A percentile compares a stretch with the other conserved stretches of the same genome.
These are phyloP conservation scores for Eurytoma adleriae DNA, from an alignment of 2,888 invertebrate genomes.

Conservation along the genomic window DNA sequence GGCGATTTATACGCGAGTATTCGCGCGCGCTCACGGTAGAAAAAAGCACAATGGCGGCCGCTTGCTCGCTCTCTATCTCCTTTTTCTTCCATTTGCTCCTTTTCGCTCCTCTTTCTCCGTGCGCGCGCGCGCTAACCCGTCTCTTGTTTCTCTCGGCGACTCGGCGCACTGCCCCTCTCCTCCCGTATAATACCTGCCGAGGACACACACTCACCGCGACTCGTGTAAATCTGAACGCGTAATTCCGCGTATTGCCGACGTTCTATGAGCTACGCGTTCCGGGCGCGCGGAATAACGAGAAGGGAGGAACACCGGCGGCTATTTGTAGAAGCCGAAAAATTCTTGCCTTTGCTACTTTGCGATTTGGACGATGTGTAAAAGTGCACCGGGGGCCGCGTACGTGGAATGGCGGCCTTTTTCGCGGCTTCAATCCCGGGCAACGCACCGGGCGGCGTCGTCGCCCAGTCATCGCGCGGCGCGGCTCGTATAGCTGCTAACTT, in stretches of 20 bases:
- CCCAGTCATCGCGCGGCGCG: conserved; percentile 59
- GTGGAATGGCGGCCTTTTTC: background rate
- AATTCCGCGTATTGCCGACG: conserved; percentile 46
- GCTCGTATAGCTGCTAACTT: conserved; percentile 71
- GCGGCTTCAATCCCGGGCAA: background rate
- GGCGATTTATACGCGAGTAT: conserved; percentile 52
- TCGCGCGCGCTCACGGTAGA: conserved; percentile 36
- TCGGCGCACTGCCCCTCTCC: background rate
- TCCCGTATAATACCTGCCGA: conserved; percentile 36
- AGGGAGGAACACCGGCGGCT: background rate
- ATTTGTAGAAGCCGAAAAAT: no score
- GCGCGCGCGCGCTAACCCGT: conserved; percentile 4
- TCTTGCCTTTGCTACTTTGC: no score
- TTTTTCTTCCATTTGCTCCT: conserved; percentile 41
- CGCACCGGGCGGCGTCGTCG: conserved; percentile 14
- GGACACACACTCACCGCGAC: conserved; percentile 34
- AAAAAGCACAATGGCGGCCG: conserved; percentile 55
- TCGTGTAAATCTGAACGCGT: conserved; percentile 50
- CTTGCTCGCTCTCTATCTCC: conserved; percentile 8
- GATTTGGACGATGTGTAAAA: background rate
- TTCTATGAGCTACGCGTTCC: conserved; percentile 19
- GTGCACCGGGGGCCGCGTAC: background rate
- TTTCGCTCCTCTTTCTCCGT: conserved; percentile 43
- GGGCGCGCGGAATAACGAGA: conserved; percentile 34
- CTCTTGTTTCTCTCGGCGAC: conserved; percentile 37